Evolutionary conservation across 2,888 invertebrate species (phyloP).

Genomic region (Dermolepida albohirtum): DNA sequence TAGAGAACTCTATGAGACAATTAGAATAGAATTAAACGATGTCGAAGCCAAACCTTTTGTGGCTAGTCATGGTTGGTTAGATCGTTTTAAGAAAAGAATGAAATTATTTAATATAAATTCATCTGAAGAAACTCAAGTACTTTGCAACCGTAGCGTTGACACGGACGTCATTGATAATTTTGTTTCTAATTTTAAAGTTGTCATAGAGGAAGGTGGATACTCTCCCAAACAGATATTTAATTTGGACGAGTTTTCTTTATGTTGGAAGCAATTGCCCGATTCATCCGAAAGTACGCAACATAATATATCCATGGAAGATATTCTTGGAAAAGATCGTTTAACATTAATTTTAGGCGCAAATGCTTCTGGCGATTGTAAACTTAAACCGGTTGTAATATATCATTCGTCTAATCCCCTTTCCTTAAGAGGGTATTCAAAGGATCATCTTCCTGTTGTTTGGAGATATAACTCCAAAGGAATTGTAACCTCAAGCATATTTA

Average conservation of each 20-base stretch:
- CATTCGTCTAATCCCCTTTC: slow-evolving; percentile 14
- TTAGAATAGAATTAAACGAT: slow-evolving; percentile 23
- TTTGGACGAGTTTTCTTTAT: slow-evolving; percentile 18
- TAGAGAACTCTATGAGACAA: slow-evolving; percentile 21
- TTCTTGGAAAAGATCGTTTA: slow-evolving; percentile 11
- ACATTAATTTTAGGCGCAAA: slow-evolving; percentile 23
- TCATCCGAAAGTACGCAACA: neutral
- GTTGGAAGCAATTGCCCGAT: slow-evolving; percentile 12
- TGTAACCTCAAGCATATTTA: slow-evolving; percentile 19
- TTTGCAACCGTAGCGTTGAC: neutral
- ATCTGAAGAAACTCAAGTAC: neutral
- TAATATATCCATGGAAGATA: neutral
- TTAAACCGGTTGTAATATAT: slow-evolving; percentile 23
- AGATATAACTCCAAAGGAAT: slow-evolving; percentile 20
- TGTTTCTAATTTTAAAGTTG: slow-evolving; percentile 3
- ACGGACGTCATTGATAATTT: slow-evolving; percentile 13
- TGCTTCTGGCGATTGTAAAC: slow-evolving; percentile 22
- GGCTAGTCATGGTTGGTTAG: slow-evolving; percentile 25
- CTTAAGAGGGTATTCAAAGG: slow-evolving; percentile 22
- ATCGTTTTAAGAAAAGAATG: slow-evolving; percentile 32
- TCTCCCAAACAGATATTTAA: slow-evolving; percentile 28
- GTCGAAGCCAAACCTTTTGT: slow-evolving; percentile 26
- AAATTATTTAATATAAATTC: slow-evolving; percentile 16
- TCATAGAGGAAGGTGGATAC: slow-evolving; percentile 13
- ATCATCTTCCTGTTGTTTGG: slow-evolving; percentile 31